Conservation (phyloP, 1,140 invertebrate species). For the Mycetomoellerius zeteki region DNA sequence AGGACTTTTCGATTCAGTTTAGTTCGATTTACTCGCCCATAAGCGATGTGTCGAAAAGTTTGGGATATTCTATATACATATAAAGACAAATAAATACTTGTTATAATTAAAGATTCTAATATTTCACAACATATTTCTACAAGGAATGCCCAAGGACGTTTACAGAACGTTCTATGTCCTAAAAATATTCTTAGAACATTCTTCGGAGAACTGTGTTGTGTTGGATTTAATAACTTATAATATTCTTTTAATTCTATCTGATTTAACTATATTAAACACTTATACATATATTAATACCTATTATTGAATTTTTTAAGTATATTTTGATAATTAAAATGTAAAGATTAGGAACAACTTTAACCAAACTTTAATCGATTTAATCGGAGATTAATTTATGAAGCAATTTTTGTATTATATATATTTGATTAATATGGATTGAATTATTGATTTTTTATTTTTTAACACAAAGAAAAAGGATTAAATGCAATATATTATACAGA, state of each 20-base stretch:
- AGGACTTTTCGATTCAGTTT: too few species aligned
- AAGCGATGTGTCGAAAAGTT: too few species aligned
- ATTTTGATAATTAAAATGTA: neutral
- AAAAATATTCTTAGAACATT: too few species aligned
- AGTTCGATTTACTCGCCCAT: too few species aligned
- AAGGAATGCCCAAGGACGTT: too few species aligned
- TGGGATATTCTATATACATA: too few species aligned
- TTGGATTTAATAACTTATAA: neutral
- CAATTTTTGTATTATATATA: neutral
- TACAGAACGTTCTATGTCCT: too few species aligned
- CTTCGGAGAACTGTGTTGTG: too few species aligned
- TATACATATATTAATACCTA: neutral
- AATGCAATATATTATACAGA: neutral
- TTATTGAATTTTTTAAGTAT: neutral
- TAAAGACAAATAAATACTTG: neutral
- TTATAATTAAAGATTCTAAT: neutral
- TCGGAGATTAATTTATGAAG: neutral
- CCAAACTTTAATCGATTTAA: neutral
- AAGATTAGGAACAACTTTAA: neutral
- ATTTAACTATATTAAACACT: neutral
- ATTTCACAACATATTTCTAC: too few species aligned
- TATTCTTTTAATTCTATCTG: neutral
- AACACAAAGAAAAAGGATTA: neutral
- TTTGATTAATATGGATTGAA: neutral
- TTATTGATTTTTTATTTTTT: neutral